Percentiles rank a stretch among this genome's conserved stretches.
These are phyloP conservation scores for Numenius phaeopus DNA, from an alignment of 2,797 vertebrate genomes.

Conservation along the genomic window DNA sequence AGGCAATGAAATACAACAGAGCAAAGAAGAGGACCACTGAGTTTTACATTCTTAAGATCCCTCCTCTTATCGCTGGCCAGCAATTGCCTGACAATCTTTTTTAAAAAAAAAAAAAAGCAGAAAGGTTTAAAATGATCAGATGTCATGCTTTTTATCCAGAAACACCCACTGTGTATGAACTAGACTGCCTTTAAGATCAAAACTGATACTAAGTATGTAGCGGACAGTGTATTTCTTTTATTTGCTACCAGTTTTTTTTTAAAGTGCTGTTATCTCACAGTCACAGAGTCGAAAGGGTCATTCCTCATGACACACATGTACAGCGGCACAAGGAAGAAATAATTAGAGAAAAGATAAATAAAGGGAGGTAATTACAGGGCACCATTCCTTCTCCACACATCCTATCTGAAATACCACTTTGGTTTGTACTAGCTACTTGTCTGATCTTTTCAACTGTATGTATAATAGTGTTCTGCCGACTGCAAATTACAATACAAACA, in stretches of 20 bases:
- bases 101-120: not conserved
- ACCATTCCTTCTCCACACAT: not conserved
- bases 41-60: not conserved
- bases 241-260: conserved; percentile 26
- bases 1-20: not conserved
- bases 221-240: not conserved
- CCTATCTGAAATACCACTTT: not conserved
- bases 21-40: not conserved
- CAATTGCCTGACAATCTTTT: not conserved
- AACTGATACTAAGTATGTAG: not conserved
- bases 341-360: not conserved
- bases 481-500: not conserved
- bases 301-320: not conserved
- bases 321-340: not conserved
- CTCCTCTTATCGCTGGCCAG: not conserved
- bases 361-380: not conserved
- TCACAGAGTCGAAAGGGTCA: conserved; percentile 23
- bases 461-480: not conserved
- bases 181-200: not conserved
- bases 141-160: conserved; percentile 25
- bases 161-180: not conserved
- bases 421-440: not conserved
- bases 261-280: conserved; percentile 11
- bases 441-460: not conserved
- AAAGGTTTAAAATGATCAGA: not conserved